Evolutionary conservation across 2,888 invertebrate genomes (phyloP).

Genomic region (Philaethria dido): DNA sequence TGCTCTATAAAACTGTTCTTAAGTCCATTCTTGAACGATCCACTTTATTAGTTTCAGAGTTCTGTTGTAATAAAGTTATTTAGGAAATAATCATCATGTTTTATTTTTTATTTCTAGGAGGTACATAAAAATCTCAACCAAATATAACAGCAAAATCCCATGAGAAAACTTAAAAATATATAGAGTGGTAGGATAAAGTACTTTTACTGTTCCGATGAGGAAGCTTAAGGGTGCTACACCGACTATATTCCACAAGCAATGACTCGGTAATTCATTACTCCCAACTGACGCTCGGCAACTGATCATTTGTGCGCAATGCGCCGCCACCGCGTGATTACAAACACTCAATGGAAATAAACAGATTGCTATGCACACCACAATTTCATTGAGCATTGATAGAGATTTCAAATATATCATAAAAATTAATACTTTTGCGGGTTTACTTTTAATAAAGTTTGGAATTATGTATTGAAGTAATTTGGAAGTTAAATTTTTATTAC

Average conservation of each 20-base stretch:
- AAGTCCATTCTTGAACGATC: slow-evolving; percentile 63
- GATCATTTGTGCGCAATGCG: slow-evolving; percentile 62
- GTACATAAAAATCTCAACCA: not conserved
- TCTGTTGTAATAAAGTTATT: slow-evolving; percentile 55
- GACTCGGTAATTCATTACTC: slow-evolving; percentile 74
- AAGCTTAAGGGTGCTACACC: slow-evolving; percentile 68
- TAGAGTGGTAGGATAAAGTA: slow-evolving; percentile 66
- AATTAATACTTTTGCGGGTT: not conserved
- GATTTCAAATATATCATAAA: slow-evolving; percentile 8
- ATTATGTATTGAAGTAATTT: not conserved
- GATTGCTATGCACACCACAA: slow-evolving; percentile 64
- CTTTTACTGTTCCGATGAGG: slow-evolving; percentile 52
- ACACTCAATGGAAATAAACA: slow-evolving; percentile 62
- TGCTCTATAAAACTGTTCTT: slow-evolving; percentile 70
- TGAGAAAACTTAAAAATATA: not conserved
- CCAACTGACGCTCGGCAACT: slow-evolving; percentile 48
- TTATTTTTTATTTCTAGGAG: not conserved
- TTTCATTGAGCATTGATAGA: slow-evolving; percentile 62
- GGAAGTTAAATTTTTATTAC: not conserved
- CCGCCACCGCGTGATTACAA: slow-evolving; percentile 64
- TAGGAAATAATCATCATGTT: slow-evolving; percentile 25
- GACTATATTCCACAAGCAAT: slow-evolving; percentile 75
- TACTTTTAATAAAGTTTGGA: not conserved
- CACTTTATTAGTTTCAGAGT: slow-evolving; percentile 64
- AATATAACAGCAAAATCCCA: not conserved